Conservation (phyloP, 2,888 invertebrate genomes). For the Cacoxenus indagator region DNA sequence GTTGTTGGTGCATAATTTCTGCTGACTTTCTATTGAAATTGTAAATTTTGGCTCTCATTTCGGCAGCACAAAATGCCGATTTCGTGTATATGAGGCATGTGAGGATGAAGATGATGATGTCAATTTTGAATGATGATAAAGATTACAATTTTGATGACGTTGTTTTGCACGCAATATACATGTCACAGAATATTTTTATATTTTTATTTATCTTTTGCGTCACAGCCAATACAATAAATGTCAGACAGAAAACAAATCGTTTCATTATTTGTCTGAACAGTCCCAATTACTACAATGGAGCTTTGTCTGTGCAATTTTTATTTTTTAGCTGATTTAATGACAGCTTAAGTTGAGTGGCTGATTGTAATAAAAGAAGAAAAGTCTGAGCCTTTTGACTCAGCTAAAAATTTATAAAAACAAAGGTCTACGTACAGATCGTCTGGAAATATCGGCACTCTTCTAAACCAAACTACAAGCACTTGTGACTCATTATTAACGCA, state of each 20-base stretch:
- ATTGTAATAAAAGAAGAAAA: neutral
- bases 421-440: too few relatives aligned
- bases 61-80: constrained; percentile 36
- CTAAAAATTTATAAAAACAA: neutral
- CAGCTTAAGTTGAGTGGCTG: constrained; percentile 1
- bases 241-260: neutral
- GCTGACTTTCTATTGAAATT: constrained; percentile 63
- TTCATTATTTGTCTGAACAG: constrained; percentile 3
- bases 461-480: too few relatives aligned
- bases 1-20: constrained; percentile 29
- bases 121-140: neutral
- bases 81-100: neutral
- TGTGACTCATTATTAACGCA: too few relatives aligned
- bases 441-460: too few relatives aligned
- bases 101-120: neutral
- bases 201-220: neutral
- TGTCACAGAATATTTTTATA: neutral
- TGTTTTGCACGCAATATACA: neutral
- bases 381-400: neutral
- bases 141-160: neutral
- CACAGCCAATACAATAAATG: neutral
- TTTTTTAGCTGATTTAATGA: constrained; percentile 4
- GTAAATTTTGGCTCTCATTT: constrained; percentile 50
- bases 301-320: neutral
- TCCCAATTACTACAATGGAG: neutral